These are phyloP conservation scores for Cinclus cinclus DNA, from an alignment of 2,113 vertebrate genomes.

Conservation along the genomic window DNA sequence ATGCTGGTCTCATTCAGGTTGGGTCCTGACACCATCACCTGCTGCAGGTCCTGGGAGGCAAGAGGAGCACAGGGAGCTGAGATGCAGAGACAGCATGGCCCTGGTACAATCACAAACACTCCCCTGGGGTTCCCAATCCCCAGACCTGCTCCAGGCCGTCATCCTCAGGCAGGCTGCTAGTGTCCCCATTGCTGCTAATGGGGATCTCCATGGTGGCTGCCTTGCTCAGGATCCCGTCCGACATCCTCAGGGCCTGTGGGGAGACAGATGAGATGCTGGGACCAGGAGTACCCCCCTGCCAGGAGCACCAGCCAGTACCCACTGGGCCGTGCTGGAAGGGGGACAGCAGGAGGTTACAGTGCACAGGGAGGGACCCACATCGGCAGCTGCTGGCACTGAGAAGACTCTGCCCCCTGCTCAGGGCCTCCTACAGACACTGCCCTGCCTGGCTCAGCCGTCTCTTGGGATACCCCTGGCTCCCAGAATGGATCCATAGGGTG, in stretches of 20 bases:
- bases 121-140: fast-evolving
- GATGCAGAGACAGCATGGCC: background rate
- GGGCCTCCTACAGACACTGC: background rate
- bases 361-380: fast-evolving
- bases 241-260: slow-evolving; percentile 79
- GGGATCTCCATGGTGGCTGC: slow-evolving; percentile 98
- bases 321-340: background rate
- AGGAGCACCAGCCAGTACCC: fast-evolving
- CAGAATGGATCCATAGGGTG: fast-evolving
- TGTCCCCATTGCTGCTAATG: slow-evolving; percentile 92
- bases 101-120: background rate
- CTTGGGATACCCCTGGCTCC: background rate
- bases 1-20: slow-evolving; percentile 98
- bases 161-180: slow-evolving; percentile 86
- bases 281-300: background rate
- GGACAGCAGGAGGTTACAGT: background rate
- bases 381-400: background rate
- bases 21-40: slow-evolving; percentile 97
- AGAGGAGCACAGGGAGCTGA: background rate
- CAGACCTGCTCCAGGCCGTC: slow-evolving; percentile 92
- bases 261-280: background rate
- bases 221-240: slow-evolving; percentile 92
- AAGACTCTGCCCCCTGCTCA: background rate
- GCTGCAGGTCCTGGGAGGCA: slow-evolving; percentile 87
- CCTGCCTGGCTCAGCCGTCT: background rate